Conservation (phyloP, 2,113 vertebrate genomes). For the Bostrychus sinensis region DNA sequence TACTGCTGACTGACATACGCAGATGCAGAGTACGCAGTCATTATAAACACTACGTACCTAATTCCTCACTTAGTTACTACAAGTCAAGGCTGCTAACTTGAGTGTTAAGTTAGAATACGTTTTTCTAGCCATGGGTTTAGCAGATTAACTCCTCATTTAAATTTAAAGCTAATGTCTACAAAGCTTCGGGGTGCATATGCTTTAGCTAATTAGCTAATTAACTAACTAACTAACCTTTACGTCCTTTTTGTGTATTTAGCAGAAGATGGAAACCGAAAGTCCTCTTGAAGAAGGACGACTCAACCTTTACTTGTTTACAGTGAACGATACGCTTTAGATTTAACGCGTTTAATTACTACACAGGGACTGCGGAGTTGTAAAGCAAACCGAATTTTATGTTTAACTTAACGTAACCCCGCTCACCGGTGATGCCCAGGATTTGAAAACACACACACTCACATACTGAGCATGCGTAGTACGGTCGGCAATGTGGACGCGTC, state of each 20-base stretch:
- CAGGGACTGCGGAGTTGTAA: background rate
- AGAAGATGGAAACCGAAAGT: constrained; percentile 11
- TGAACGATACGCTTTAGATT: background rate
- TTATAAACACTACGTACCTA: background rate
- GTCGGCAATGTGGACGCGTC: constrained; percentile 14
- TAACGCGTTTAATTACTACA: rapidly evolving
- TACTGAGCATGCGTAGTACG: constrained; percentile 24
- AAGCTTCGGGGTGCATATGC: background rate
- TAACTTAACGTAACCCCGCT: background rate
- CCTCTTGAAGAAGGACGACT: constrained; percentile 10
- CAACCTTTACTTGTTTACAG: constrained; percentile 24
- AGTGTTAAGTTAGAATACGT: background rate
- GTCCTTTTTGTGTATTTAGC: background rate
- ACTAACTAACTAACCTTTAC: constrained; percentile 42
- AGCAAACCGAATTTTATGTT: background rate
- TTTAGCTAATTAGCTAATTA: background rate
- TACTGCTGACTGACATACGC: no score
- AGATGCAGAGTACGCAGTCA: background rate
- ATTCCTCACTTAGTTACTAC: background rate
- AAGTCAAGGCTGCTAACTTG: constrained; percentile 27
- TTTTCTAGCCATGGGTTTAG: background rate
- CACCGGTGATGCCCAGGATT: background rate
- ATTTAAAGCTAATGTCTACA: background rate
- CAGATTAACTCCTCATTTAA: background rate
- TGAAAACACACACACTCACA: rapidly evolving